Conservation (phyloP, 2,797 vertebrate species). For the Microcaecilia unicolor region DNA sequence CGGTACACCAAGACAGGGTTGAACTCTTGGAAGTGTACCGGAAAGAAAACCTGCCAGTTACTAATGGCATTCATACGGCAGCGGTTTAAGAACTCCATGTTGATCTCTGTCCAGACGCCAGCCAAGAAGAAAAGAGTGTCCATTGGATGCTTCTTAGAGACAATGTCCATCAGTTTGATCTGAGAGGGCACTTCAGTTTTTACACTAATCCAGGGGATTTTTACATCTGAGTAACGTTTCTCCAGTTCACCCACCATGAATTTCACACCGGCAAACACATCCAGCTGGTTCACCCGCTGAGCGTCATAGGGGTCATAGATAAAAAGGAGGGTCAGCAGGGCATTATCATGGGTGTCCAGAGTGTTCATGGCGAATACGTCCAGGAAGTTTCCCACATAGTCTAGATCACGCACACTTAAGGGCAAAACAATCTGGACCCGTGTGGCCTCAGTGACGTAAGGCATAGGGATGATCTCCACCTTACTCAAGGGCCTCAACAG, state of each 20-base stretch:
- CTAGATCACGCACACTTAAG: conserved; percentile 66
- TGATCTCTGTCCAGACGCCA: conserved; percentile 84
- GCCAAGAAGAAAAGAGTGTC: conserved; percentile 86
- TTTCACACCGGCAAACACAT: conserved; percentile 82
- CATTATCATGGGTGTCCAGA: conserved; percentile 83
- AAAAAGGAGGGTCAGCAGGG: conserved; percentile 80
- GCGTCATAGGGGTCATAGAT: conserved; percentile 84
- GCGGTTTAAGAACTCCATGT: conserved; percentile 82
- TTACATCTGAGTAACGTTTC: conserved; percentile 76
- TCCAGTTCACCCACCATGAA: conserved; percentile 81
- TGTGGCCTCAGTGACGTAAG: conserved; percentile 89
- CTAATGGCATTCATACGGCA: conserved; percentile 96
- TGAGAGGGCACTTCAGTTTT: conserved; percentile 88
- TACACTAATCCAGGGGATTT: conserved; percentile 90
- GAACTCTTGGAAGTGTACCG: conserved; percentile 93
- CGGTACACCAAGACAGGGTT: conserved; percentile 70
- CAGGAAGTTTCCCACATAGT: conserved; percentile 76
- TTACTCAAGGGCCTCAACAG: conserved; percentile 81
- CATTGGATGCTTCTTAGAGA: conserved; percentile 94
- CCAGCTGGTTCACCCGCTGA: conserved; percentile 70
- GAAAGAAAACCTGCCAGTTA: conserved; percentile 95
- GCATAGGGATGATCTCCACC: conserved; percentile 95
- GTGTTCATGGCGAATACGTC: conserved; percentile 84
- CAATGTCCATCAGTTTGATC: conserved; percentile 92
- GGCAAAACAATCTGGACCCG: conserved; percentile 89